Percentiles rank a stretch among this genome's conserved stretches.
Conservation (phyloP, 2,888 invertebrate species). For the Pemphredon lugubris region DNA sequence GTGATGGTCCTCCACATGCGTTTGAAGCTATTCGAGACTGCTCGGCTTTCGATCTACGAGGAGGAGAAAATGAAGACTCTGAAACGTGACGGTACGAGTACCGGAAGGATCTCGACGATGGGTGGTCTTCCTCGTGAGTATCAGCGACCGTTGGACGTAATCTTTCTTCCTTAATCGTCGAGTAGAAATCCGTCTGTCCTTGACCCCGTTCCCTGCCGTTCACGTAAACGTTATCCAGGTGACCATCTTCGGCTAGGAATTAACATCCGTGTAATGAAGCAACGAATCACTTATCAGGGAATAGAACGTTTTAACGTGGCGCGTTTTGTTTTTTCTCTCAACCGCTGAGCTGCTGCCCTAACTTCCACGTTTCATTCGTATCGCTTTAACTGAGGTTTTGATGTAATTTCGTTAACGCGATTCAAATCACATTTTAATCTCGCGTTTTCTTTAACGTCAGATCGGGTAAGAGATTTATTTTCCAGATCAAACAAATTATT, state of each 20-base stretch:
- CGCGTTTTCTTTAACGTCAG: too few species aligned
- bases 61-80: conserved; percentile 67
- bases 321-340: neutral
- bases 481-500: too few species aligned
- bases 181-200: conserved; percentile 56
- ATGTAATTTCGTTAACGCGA: too few species aligned
- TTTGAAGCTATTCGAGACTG: conserved; percentile 74
- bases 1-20: conserved; percentile 76
- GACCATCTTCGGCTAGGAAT: conserved; percentile 34
- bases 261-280: conserved; percentile 2
- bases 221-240: conserved; percentile 39
- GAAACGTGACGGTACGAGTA: conserved; percentile 53
- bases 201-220: conserved; percentile 43
- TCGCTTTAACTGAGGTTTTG: too few species aligned
- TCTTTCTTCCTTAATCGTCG: conserved; percentile 19
- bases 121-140: conserved; percentile 55
- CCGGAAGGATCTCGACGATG: conserved; percentile 62
- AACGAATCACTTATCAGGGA: conserved; percentile 13
- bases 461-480: too few species aligned
- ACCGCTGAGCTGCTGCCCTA: too few species aligned
- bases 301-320: neutral
- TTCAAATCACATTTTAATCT: too few species aligned
- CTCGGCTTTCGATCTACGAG: conserved; percentile 74
- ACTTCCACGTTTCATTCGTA: too few species aligned
- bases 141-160: conserved; percentile 6